Evolutionary conservation across 2,113 vertebrate genomes (phyloP), one percentile per base, ranked within the genome.

Genomic region (Eulemur macaco): DNA sequence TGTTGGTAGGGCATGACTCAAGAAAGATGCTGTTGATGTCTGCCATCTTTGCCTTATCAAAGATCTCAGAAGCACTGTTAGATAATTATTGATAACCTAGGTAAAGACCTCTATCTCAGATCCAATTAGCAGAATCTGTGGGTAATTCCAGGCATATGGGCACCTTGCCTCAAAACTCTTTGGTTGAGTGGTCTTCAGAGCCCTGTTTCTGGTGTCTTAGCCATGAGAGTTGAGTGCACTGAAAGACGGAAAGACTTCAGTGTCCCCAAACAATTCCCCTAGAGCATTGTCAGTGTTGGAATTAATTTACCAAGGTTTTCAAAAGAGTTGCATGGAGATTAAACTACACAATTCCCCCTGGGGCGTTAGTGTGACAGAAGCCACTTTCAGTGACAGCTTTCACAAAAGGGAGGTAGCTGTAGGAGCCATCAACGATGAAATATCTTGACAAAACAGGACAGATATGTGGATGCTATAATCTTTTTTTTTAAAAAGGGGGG

Each of bases 31-130:
- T 60, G 11, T 39, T 66, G 50, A 27, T 0, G 10, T 42, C 69
- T 71, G n/a, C 54, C 54, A 91, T 68, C 63, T 73, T 85, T 11
- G 58, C 60, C 86, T 93, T 54, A 74, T 82, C 85, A 54, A 74
- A 96, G 85, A 58, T 93, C 82, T 89, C 39, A 42, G 58, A 81
- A 71, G 68, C n/a, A 52, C 8, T 39, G 18, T 34, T 45, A 84
- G 80, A 64, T 94, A 73, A 96, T 95, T 89, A 95, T 68, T 85
- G 93, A 93, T 85, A 92, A 90, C 54, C 37, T 87, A 50, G 64
- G 86, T 78, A 89, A 97, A 93, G 95, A 58, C 83, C 74, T 96
- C 39, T 84, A 37, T 54, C 54, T 91, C 45, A 58, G 71, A 84
- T 87, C 69, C 84, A 87, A 87, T 95, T 93, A 93, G 63, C 92